Evolutionary conservation across 2,797 vertebrate species (phyloP).

Genomic region (Enteromius trimaculatus): DNA sequence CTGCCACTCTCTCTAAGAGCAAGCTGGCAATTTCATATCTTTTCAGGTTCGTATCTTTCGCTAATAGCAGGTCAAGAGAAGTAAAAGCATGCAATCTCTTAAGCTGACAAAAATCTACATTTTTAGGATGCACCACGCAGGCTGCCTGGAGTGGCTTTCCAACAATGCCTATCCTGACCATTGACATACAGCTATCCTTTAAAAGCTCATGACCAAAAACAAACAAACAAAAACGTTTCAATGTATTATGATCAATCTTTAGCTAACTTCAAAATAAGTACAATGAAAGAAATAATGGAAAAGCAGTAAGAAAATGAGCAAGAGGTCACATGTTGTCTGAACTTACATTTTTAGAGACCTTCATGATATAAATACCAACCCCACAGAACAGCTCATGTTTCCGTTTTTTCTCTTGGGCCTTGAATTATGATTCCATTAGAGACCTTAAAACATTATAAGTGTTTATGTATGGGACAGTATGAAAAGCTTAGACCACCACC

Average conservation of each 20-base stretch:
- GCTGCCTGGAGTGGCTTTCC: neutral
- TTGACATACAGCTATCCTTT: neutral
- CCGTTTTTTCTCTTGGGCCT: neutral
- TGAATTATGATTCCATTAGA: conserved; percentile 21
- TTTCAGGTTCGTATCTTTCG: conserved; percentile 10
- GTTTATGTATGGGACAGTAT: neutral
- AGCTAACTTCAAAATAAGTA: neutral
- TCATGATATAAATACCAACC: conserved; percentile 20
- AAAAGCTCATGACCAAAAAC: neutral
- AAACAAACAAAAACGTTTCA: neutral
- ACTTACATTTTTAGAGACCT: conserved; percentile 1
- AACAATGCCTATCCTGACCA: neutral
- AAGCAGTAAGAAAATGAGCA: neutral
- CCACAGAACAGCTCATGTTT: conserved; percentile 10
- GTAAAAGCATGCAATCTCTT: conserved; percentile 5
- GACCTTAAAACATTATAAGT: neutral
- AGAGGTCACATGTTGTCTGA: neutral
- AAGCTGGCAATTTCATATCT: conserved; percentile 5
- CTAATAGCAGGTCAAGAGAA: conserved; percentile 19
- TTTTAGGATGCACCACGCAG: neutral
- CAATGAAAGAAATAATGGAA: neutral
- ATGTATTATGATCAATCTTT: neutral
- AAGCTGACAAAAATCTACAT: neutral
- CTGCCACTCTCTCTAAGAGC: conserved; percentile 11
- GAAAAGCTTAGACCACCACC: conserved; percentile 42